phyloP scores from a whole-genome alignment of 2,113 vertebrate species.

The Zosterops pallidus region DNA sequence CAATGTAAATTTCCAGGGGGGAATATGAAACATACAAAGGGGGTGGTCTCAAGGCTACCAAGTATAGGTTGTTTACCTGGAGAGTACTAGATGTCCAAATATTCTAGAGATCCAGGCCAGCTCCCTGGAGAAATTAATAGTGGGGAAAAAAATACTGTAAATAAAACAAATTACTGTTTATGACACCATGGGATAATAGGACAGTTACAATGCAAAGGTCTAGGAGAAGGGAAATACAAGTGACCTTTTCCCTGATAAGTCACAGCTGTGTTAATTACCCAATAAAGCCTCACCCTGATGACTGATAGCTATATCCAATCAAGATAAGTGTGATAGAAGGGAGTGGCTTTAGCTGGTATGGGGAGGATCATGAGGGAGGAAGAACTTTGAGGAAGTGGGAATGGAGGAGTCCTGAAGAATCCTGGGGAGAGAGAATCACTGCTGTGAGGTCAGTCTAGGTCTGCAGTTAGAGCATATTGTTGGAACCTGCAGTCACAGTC shows the following conservation, averaged over 20 bases:
- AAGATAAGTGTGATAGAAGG: neutral
- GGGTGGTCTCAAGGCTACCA: neutral
- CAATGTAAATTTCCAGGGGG: neutral
- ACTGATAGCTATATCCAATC: neutral
- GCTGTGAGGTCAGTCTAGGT: neutral
- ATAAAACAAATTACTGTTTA: neutral
- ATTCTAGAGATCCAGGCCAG: neutral
- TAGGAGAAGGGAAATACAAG: neutral
- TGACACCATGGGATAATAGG: neutral
- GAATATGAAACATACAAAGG: neutral
- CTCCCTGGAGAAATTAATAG: neutral
- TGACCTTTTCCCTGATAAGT: neutral
- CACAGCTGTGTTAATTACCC: neutral
- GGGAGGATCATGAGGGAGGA: neutral
- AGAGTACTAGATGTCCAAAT: neutral
- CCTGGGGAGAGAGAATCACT: neutral
- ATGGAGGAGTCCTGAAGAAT: too few species aligned
- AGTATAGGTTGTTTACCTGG: neutral
- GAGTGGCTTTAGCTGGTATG: neutral
- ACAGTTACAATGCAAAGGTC: neutral
- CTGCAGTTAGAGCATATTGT: neutral
- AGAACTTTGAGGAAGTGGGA: neutral
- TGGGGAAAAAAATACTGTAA: neutral
- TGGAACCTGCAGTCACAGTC: neutral
- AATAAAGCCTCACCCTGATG: neutral